phyloP scores from a whole-genome alignment of 2,797 vertebrate genomes.

The Trachurus trachurus region DNA sequence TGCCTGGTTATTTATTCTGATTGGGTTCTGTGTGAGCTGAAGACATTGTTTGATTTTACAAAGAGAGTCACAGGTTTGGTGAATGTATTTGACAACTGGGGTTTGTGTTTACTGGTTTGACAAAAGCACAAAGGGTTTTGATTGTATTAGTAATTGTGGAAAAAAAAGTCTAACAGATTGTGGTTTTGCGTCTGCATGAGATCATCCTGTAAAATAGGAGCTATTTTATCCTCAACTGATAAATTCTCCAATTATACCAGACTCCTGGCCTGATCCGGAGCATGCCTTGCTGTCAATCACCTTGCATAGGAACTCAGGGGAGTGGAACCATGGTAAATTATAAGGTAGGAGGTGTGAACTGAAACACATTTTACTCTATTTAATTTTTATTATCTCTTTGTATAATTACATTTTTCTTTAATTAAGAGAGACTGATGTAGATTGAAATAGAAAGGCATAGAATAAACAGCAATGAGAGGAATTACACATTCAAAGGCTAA shows the following conservation, averaged over 20 bases:
- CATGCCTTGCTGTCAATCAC: conserved; percentile 44
- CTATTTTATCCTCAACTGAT: conserved; percentile 27
- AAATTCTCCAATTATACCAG: conserved; percentile 34
- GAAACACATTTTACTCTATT: background rate
- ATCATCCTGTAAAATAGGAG: conserved; percentile 30
- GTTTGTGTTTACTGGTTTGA: too few relatives aligned
- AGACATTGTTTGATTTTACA: too few relatives aligned
- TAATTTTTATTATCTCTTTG: background rate
- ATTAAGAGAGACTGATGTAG: background rate
- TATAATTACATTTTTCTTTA: background rate
- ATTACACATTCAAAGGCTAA: background rate
- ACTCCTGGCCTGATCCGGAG: background rate
- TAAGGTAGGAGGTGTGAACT: background rate
- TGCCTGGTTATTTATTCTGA: too few relatives aligned
- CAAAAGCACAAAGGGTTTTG: too few relatives aligned
- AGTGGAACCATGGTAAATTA: conserved; percentile 16
- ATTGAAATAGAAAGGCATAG: background rate
- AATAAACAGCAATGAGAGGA: background rate
- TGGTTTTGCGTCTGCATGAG: conserved; percentile 11
- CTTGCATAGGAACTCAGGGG: conserved; percentile 7
- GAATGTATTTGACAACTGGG: too few relatives aligned
- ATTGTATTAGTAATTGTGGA: too few relatives aligned
- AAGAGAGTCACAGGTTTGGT: too few relatives aligned
- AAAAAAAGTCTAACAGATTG: background rate
- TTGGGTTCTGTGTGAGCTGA: too few relatives aligned